Evolutionary conservation across 1,140 invertebrate genomes (phyloP).

Genomic region (Lutraria rhynchaena): DNA sequence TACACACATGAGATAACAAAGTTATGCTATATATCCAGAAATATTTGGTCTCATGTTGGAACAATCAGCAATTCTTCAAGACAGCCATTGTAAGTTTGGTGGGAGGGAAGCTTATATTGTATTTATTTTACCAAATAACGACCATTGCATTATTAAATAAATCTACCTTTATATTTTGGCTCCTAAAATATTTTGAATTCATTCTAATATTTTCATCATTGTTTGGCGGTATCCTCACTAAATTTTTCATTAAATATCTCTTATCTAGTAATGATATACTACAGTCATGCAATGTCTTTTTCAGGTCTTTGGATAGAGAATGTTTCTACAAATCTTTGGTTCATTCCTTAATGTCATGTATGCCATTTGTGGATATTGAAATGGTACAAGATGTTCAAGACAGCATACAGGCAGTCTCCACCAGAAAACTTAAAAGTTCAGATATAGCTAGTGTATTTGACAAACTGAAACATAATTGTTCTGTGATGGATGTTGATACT

Average conservation of each 20-base stretch:
- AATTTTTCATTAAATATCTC: too few relatives aligned
- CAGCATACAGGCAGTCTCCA: neutral
- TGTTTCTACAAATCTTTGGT: neutral
- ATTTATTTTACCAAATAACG: too few relatives aligned
- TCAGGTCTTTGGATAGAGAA: constrained; percentile 25
- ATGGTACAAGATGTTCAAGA: neutral
- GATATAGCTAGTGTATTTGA: neutral
- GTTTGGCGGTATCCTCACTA: too few relatives aligned
- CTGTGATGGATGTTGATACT: neutral
- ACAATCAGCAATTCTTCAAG: neutral
- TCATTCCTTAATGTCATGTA: constrained; percentile 15
- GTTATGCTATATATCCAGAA: constrained; percentile 80
- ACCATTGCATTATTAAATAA: too few relatives aligned
- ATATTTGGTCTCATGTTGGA: constrained; percentile 83
- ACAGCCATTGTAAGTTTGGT: constrained; percentile 12
- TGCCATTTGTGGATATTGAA: constrained; percentile 2
- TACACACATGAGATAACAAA: constrained; percentile 73
- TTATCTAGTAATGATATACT: neutral
- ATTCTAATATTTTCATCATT: too few relatives aligned
- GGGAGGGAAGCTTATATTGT: too few relatives aligned
- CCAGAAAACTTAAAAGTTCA: neutral
- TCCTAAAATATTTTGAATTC: too few relatives aligned
- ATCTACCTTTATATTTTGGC: too few relatives aligned
- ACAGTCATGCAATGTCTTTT: neutral
- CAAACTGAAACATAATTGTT: neutral